Evolutionary conservation across 2,113 vertebrate species (phyloP), one percentile per base, ranked within the genome.

Genomic region (Carollia perspicillata): DNA sequence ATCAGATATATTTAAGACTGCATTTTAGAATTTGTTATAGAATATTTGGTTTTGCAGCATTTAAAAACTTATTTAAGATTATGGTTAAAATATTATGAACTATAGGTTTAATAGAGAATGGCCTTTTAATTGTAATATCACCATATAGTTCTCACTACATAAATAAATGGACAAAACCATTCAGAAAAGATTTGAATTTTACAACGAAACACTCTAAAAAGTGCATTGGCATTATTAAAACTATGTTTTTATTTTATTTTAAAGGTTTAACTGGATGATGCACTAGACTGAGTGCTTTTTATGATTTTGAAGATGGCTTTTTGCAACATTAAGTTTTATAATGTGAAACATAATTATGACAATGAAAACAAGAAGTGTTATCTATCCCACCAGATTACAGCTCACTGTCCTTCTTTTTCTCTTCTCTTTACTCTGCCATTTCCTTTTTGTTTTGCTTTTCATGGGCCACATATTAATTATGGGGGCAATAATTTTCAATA

Each of bases 271-370:
- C 66, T 93, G 28, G 33, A 12, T 85, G 44, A 90, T 79, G 4
- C 40, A 93, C 42, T 81, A 79, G 11, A 86, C 18, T 97, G 84
- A 95, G 92, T 95, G 63, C 51, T 84, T 97, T 95, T 93, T 95
- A 93, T 94, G 71, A 93, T 90, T 95, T 95, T 96, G 69, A 40
- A 93, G 95, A 90, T 79, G 51, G 78, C 86, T 96, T 96, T 97
- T 97, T 95, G 88, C 71, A 97, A 97, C 85, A 94, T 97, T 96
- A 97, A 97, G 33, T 95, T 97, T 97, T 93, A 95, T 84, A 95
- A 84, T 92, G 65, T 86, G 77, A 92, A 95, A 78, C 65, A 88
- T 95, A 97, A 97, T 97, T 96, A 94, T 20, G 81, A 97, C 60
- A 89, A 87, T 95, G 47, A 95, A 97, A 96, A 93, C 84, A 97